Evolutionary conservation across 2,888 invertebrate species (phyloP).

Genomic region (Orthonychiurus folsomi): DNA sequence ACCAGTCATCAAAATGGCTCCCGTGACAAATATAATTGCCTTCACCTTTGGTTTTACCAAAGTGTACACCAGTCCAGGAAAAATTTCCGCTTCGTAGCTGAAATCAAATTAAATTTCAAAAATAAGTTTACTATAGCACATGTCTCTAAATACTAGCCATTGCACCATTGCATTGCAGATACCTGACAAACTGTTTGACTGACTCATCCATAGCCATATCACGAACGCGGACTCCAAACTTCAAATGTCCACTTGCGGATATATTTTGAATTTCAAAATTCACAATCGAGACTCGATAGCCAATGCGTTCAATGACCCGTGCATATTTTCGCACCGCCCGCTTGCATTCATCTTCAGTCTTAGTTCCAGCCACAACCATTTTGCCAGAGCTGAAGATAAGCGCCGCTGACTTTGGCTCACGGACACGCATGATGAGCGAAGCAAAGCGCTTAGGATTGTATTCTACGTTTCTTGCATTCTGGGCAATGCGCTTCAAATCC

Average conservation of each 20-base stretch:
- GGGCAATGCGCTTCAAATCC: slow-evolving; percentile 51
- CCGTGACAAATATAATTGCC: slow-evolving; percentile 54
- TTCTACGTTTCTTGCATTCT: slow-evolving; percentile 52
- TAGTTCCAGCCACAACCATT: slow-evolving; percentile 55
- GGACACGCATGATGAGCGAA: slow-evolving; percentile 54
- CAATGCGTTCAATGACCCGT: slow-evolving; percentile 52
- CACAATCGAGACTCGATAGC: slow-evolving; percentile 48
- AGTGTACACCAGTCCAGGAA: slow-evolving; percentile 54
- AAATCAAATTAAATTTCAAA: slow-evolving; percentile 3
- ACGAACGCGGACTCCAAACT: slow-evolving; percentile 53
- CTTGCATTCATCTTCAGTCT: slow-evolving; percentile 51
- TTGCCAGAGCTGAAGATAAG: slow-evolving; percentile 53
- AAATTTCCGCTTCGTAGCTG: slow-evolving; percentile 55
- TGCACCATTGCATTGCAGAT: too few relatives aligned
- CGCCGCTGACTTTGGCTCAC: slow-evolving; percentile 52
- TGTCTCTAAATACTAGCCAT: too few relatives aligned
- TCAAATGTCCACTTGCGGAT: slow-evolving; percentile 55
- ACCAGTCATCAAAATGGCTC: slow-evolving; percentile 53
- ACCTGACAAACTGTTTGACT: slow-evolving; percentile 13
- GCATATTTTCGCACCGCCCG: slow-evolving; percentile 53
- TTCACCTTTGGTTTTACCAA: slow-evolving; percentile 55
- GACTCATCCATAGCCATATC: slow-evolving; percentile 44
- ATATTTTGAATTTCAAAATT: slow-evolving; percentile 55
- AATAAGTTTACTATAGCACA: background rate
- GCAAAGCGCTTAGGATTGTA: slow-evolving; percentile 55